Percentiles rank a stretch among this genome's conserved stretches.
Evolutionary conservation across 2,888 invertebrate genomes (phyloP).

Genomic region (Ochropleura plecta): DNA sequence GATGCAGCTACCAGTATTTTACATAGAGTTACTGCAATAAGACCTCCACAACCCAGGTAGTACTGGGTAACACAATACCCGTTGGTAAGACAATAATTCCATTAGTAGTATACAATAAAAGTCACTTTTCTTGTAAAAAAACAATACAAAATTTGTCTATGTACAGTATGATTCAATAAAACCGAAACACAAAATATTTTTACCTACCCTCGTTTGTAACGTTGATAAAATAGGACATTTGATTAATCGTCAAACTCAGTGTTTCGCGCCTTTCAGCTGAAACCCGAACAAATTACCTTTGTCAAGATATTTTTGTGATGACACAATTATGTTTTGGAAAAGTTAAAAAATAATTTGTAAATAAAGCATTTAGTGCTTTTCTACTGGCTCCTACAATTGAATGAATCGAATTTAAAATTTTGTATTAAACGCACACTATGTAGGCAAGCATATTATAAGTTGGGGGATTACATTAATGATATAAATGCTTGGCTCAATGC

Average conservation of each 20-base stretch:
- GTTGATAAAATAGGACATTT: constrained; percentile 62
- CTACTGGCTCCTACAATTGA: too few species aligned
- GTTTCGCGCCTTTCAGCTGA: constrained; percentile 37
- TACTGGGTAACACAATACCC: too few species aligned
- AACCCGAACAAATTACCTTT: constrained; percentile 56
- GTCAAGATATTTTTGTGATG: constrained; percentile 49
- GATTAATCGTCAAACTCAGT: constrained; percentile 65
- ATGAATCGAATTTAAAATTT: too few species aligned
- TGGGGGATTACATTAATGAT: too few species aligned
- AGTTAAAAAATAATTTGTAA: constrained; percentile 4
- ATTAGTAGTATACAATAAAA: not conserved
- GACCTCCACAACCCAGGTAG: too few species aligned
- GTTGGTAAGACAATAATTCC: not conserved
- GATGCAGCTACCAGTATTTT: too few species aligned
- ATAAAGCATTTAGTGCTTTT: too few species aligned
- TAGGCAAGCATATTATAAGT: too few species aligned
- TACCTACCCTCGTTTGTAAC: constrained; percentile 61
- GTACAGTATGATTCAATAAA: constrained; percentile 53
- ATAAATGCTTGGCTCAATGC: too few species aligned
- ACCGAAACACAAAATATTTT: constrained; percentile 57
- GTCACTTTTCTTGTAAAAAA: not conserved
- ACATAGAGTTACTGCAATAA: too few species aligned
- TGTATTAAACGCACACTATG: too few species aligned
- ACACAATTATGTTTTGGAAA: constrained; percentile 43
- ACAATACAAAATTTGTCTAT: not conserved